Percentiles rank a stretch among this genome's conserved stretches.
These are phyloP conservation scores for Zapornia atra DNA, from an alignment of 2,113 vertebrate genomes.

Conservation along the genomic window DNA sequence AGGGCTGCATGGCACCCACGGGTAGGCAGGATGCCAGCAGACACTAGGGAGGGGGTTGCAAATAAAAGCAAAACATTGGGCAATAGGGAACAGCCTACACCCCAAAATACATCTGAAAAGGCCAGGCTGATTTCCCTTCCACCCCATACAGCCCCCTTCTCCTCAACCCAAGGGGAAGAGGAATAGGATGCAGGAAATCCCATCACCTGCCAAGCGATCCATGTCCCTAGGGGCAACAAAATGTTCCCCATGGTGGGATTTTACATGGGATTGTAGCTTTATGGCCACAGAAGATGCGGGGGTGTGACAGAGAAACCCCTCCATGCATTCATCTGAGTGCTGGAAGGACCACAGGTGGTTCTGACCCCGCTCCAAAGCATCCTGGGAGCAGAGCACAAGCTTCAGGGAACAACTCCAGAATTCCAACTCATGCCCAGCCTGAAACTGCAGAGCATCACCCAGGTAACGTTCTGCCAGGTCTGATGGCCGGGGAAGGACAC, in stretches of 20 bases:
- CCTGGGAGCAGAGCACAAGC: neutral
- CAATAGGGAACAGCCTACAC: neutral
- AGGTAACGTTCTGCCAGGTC: neutral
- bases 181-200: neutral
- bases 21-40: neutral
- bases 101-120: neutral
- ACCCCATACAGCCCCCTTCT: neutral
- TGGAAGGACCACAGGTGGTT: neutral
- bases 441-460: neutral
- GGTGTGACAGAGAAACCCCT: neutral
- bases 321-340: neutral
- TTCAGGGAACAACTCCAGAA: neutral
- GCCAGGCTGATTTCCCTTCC: neutral
- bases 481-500: neutral
- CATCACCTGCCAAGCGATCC: neutral
- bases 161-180: neutral
- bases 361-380: neutral
- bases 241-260: neutral
- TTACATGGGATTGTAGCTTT: neutral
- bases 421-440: neutral
- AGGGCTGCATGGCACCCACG: neutral
- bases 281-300: neutral
- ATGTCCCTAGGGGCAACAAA: neutral
- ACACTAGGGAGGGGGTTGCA: neutral
- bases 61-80: neutral